Base-by-base conservation (phyloP, 1,140 invertebrate genomes). In the Pseudomyrmex sp. region DNA sequence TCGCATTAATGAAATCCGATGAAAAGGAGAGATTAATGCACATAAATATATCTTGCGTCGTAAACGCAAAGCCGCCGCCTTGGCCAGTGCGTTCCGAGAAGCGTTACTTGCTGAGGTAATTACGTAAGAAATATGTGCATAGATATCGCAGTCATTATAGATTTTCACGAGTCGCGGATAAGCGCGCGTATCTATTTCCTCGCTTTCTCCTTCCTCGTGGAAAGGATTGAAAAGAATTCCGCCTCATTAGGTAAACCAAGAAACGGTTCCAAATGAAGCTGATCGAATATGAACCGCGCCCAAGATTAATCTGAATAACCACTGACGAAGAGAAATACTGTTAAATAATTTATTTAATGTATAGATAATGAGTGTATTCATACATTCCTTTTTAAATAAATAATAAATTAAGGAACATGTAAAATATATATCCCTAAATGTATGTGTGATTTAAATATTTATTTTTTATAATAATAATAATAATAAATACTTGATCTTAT, bases 101-200 rank as follows among this genome's bases (percentile, higher is more conserved):
- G 84, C 77, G 48, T 35, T 72, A 80, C 87, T 86, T 83, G 75
- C 63, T 63, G 58, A 44, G 87, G 75, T 86, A 89, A 89, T 89
- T 89, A 89, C 62, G 80, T 88, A 88, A 84, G 87, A 89, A 89
- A 89, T 89, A 88, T 89, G 88, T 85, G 77, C 85, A 80, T 82
- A 88, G 88, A 89, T 89, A 88, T 72, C 75, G 82, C 9, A 74
- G 87, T 86, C 85, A 74, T 89, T 89, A 7, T 5, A 89, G 82
- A 89, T 89, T 89, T 84, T 44, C 82, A 73, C 79, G 20, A 20
- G 73, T 35, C 12, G 1, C 62, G 9, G 23, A 4, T 48, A 9
- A 56, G 62, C 63, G 44, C n/a, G 52, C 44, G 18, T 26, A 48
- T 75, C 66, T 68, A 82, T 88, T 86, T 84, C 72, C 58, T 58